Evolutionary conservation across 2,113 vertebrate genomes (phyloP).

Genomic region (Oreochromis spilurus): DNA sequence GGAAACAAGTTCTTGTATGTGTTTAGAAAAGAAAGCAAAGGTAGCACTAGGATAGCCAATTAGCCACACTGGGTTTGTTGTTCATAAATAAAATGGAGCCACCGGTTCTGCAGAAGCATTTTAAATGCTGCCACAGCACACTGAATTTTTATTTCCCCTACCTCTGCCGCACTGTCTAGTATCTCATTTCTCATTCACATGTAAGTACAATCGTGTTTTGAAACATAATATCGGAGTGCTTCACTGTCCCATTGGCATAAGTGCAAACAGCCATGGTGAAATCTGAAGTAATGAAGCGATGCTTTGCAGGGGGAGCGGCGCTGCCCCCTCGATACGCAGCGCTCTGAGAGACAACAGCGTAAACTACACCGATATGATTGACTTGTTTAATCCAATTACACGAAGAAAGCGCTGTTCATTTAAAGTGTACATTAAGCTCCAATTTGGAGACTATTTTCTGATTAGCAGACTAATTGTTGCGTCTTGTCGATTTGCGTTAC

Average conservation of each 20-base stretch:
- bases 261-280: constrained; percentile 5
- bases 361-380: constrained; percentile 40
- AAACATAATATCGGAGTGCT: constrained; percentile 10
- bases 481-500: constrained; percentile 44
- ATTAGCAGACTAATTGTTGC: constrained; percentile 62
- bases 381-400: constrained; percentile 68
- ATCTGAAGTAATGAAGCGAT: constrained; percentile 39
- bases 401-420: constrained; percentile 55
- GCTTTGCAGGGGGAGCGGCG: constrained; percentile 2
- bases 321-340: neutral
- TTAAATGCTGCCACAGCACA: neutral
- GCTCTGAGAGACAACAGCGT: constrained; percentile 20
- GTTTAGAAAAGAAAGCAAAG: neutral
- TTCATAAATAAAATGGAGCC: neutral
- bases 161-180: neutral
- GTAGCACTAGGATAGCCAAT: neutral
- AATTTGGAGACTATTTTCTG: constrained; percentile 54
- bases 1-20: neutral
- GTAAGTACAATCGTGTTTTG: constrained; percentile 21
- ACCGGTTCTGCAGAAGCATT: neutral
- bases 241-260: neutral
- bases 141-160: neutral
- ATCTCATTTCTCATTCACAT: constrained; percentile 33
- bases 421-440: constrained; percentile 61
- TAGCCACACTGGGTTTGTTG: neutral